Conservation (phyloP, 2,113 vertebrate species). For the Azemiops feae region DNA sequence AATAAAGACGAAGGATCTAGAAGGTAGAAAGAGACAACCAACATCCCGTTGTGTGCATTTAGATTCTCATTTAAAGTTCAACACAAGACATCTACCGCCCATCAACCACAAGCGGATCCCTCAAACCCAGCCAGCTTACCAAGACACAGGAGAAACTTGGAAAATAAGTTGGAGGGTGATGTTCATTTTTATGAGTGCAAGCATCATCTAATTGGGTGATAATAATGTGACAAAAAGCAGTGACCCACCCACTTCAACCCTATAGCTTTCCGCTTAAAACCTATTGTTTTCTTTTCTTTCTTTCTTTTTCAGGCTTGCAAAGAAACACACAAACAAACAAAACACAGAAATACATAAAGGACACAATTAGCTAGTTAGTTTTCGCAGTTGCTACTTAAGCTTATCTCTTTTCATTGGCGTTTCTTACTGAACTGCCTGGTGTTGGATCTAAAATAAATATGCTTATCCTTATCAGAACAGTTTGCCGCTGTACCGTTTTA, state of each 20-base stretch:
- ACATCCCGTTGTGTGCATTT: neutral
- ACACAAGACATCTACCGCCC: neutral
- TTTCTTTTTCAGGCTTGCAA: neutral
- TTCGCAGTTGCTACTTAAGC: neutral
- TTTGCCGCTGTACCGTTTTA: neutral
- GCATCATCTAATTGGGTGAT: neutral
- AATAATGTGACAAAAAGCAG: neutral
- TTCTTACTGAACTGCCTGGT: neutral
- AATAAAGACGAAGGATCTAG: neutral
- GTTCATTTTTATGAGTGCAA: neutral
- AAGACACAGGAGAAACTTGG: neutral
- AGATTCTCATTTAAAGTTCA: neutral
- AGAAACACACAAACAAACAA: neutral
- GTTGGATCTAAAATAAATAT: neutral
- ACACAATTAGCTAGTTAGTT: neutral
- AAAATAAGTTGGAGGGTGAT: neutral
- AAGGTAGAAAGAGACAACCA: neutral
- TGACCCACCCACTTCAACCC: neutral
- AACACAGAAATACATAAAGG: neutral
- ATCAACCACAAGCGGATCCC: neutral
- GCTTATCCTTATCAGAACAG: neutral
- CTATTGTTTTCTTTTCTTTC: neutral
- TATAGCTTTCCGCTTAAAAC: neutral
- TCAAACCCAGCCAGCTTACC: neutral
- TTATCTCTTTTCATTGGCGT: neutral